Evolutionary conservation across 2,797 vertebrate species (phyloP), one percentile per base, ranked within the genome.

Genomic region (Acrossocheilus wenchowensis): DNA sequence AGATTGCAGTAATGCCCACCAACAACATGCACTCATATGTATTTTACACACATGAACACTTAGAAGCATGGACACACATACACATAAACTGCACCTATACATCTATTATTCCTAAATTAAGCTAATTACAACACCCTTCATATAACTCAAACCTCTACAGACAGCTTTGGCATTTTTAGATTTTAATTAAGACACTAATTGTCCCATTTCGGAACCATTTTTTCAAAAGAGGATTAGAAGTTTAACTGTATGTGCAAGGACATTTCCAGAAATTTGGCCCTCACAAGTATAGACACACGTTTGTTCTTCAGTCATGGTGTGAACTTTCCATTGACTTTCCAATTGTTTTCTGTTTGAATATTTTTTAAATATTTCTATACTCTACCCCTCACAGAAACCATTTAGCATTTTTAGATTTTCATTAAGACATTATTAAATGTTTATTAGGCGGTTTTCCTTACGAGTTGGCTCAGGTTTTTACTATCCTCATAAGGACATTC

Each of bases 381-480:
- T 1, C 11, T 54, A 78, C 54, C 50, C 3, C 12, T 57, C 11
- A 39, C 34, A 50, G 45, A 50, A 50, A 19, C 45, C 9, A 9
- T 74, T 26, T n/a, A 5, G 17, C 74, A 34, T 34, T 17, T 78
- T 77, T 78, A n/a, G 36, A 62, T 64, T 79, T 75, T 64, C 78
- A 62, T 62, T 30, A 79, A 79, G 48, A 77, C 30, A 36, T 54
- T 26, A 62, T 62, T 43, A 62, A 41, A 6, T 78, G 41, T 64
- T 36, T 21, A 21, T 23, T 5, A 68, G 64, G 7, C 30, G 9
- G 64, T 19, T 36, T 68, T 68, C 34, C 30, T 36, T 9, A 68
- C 19, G 34, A 68, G 34, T 19, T 68, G 15, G 17, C 17, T 77
- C 2, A 52, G 10, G 2, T 30, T 48, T 54, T 17, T 19, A 74